Evolutionary conservation across 2,113 vertebrate genomes (phyloP).

Genomic region (Emydocephalus ijimae): DNA sequence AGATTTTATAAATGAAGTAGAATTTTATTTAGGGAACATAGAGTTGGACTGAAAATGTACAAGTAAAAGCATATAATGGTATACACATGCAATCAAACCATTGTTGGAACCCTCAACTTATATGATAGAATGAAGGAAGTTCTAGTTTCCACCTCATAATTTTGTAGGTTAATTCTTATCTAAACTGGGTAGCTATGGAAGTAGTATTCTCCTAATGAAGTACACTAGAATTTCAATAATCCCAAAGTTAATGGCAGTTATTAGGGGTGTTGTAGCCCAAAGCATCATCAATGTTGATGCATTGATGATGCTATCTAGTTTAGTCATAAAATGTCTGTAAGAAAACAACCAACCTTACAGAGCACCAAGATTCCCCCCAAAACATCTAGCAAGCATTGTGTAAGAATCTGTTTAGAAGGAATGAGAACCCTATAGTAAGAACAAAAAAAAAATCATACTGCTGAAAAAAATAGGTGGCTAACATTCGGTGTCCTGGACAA

Average conservation of each 20-base stretch:
- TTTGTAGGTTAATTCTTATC: background rate
- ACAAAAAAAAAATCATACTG: background rate
- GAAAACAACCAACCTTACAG: background rate
- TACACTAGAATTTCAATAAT: background rate
- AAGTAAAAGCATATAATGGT: background rate
- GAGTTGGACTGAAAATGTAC: background rate
- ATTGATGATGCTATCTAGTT: background rate
- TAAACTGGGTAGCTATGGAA: background rate
- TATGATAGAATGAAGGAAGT: background rate
- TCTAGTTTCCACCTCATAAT: background rate
- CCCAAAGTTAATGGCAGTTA: background rate
- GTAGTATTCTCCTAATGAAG: background rate
- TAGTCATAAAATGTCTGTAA: background rate
- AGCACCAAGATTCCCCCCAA: background rate
- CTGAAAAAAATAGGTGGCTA: background rate
- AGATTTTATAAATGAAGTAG: background rate
- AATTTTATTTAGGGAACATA: background rate
- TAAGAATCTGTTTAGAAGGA: background rate
- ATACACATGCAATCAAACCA: background rate
- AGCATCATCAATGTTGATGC: no score
- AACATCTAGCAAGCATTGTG: background rate
- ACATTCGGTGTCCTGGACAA: background rate
- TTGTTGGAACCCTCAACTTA: background rate
- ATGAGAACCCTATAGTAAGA: background rate
- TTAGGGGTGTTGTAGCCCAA: background rate